phyloP scores from a whole-genome alignment of 2,797 vertebrate species.

The Gymnothorax reevesii region DNA sequence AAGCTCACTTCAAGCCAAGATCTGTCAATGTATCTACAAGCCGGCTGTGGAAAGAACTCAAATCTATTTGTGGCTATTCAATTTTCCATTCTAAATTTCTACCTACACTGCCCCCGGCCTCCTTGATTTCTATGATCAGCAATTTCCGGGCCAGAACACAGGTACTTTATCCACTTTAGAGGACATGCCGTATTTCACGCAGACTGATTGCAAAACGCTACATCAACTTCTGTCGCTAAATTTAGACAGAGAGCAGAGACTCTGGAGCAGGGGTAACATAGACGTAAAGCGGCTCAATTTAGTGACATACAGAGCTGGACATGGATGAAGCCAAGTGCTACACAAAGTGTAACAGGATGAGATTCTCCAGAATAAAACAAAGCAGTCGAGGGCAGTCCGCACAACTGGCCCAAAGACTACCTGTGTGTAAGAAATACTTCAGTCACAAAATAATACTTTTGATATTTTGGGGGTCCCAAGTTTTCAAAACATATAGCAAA shows the following conservation, averaged over 20 bases:
- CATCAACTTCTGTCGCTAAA: neutral
- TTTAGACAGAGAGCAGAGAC: neutral
- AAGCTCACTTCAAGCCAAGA: conserved; percentile 1
- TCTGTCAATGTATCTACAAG: neutral
- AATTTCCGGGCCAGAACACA: neutral
- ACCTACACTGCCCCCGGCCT: neutral
- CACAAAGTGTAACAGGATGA: too few relatives aligned
- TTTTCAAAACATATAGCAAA: too few relatives aligned
- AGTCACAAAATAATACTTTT: too few relatives aligned
- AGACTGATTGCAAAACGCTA: neutral
- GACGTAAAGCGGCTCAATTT: neutral
- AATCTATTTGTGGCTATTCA: neutral
- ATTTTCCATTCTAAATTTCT: neutral
- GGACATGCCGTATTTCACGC: neutral
- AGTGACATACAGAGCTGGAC: neutral
- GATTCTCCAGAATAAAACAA: too few relatives aligned
- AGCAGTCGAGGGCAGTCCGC: too few relatives aligned
- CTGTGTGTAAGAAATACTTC: too few relatives aligned
- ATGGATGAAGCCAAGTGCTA: too few relatives aligned
- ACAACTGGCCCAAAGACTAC: too few relatives aligned
- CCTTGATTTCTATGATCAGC: neutral
- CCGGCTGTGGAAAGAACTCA: neutral
- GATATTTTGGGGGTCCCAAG: too few relatives aligned
- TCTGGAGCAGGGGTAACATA: neutral
- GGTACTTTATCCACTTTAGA: neutral